Percentiles rank a stretch among this genome's conserved stretches.
Evolutionary conservation across 2,888 invertebrate genomes (phyloP).

Genomic region (Trichopoda pennipes): DNA sequence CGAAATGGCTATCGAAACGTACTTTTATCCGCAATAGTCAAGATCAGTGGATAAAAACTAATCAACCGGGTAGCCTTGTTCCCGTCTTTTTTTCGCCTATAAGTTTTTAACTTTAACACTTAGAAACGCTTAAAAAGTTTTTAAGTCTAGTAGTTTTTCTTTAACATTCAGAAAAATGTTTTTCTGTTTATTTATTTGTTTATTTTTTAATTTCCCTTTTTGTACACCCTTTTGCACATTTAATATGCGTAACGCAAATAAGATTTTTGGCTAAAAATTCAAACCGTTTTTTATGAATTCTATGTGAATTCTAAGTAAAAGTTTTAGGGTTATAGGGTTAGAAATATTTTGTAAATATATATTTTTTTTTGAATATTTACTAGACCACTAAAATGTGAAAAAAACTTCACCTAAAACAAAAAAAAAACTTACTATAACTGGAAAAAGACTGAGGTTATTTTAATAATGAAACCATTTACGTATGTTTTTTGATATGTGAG

Average conservation of each 20-base stretch:
- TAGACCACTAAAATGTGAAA: slow-evolving; percentile 21
- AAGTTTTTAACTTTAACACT: too few relatives aligned
- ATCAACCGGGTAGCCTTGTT: too few relatives aligned
- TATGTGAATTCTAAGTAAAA: slow-evolving; percentile 7
- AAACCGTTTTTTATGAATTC: slow-evolving; percentile 1
- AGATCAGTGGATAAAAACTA: too few relatives aligned
- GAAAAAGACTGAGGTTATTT: not conserved
- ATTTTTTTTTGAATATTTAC: slow-evolving; percentile 13
- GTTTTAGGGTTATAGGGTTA: slow-evolving; percentile 12
- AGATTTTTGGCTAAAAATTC: not conserved
- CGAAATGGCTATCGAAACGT: too few relatives aligned
- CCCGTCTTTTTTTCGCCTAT: too few relatives aligned
- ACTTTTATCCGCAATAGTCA: too few relatives aligned
- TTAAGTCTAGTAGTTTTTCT: too few relatives aligned
- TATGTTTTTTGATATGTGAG: too few relatives aligned
- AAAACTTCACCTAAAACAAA: not conserved
- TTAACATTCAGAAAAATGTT: too few relatives aligned
- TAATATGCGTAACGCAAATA: not conserved
- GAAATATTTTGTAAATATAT: slow-evolving; percentile 31
- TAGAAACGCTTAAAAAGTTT: too few relatives aligned
- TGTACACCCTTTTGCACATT: not conserved
- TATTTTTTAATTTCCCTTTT: not conserved
- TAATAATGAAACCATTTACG: too few relatives aligned
- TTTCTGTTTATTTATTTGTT: too few relatives aligned
- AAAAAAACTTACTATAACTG: not conserved